Conservation (phyloP, 2,888 invertebrate genomes). For the Sympetrum striolatum region DNA sequence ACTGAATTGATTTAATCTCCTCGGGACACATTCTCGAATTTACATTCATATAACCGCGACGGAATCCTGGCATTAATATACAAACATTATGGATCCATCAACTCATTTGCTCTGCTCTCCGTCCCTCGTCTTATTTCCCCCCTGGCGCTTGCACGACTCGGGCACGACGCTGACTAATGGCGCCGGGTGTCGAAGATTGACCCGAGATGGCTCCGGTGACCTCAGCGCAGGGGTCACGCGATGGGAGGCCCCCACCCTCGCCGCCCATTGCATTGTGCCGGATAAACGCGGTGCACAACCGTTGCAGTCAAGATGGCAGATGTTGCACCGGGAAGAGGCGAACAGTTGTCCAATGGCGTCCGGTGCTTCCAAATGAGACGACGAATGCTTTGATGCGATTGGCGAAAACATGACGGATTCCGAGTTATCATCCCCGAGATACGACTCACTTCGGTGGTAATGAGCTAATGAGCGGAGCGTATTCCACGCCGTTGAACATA, state of each 20-base stretch:
- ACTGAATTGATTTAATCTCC: background rate
- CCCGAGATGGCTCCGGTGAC: conserved; percentile 58
- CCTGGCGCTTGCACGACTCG: conserved; percentile 14
- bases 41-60: background rate
- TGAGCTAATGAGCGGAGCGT: no score
- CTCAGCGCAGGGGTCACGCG: conserved; percentile 59
- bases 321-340: background rate
- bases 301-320: background rate
- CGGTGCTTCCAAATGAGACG: no score
- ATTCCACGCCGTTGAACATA: no score
- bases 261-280: background rate
- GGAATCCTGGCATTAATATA: background rate
- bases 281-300: background rate
- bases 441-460: no score
- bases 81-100: conserved; percentile 5
- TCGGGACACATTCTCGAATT: background rate
- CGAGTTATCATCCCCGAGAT: background rate
- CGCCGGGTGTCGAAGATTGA: conserved; percentile 59
- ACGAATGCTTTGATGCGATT: background rate
- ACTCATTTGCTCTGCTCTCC: background rate
- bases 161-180: conserved; percentile 22
- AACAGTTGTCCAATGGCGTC: background rate
- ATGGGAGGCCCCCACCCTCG: conserved; percentile 54
- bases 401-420: background rate
- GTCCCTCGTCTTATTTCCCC: background rate